These are phyloP conservation scores for Cataglyphis cursor DNA, from an alignment of 2,888 invertebrate genomes.

Conservation along the genomic window DNA sequence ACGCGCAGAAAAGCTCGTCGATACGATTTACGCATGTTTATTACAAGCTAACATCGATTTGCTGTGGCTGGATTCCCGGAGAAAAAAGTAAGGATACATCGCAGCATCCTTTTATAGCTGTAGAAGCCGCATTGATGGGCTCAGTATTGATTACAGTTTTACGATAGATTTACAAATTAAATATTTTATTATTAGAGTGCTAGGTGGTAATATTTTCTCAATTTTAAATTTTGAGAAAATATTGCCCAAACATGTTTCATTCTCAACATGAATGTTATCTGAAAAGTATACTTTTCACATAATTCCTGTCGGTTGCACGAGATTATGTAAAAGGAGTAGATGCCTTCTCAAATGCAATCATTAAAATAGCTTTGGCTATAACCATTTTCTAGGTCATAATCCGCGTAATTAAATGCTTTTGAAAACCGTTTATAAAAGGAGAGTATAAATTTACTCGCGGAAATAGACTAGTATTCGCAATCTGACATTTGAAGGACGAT, in stretches of 20 bases:
- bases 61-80: background rate
- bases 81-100: background rate
- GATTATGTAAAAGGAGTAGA: conserved; percentile 35
- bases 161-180: background rate
- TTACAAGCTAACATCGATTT: background rate
- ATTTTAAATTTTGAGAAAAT: background rate
- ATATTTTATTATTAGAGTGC: background rate
- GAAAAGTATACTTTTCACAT: background rate
- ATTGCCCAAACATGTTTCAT: background rate
- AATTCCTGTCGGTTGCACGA: background rate
- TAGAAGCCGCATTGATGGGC: background rate
- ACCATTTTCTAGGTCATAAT: conserved; percentile 48
- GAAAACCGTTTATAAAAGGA: conserved; percentile 30
- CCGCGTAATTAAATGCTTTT: conserved; percentile 32
- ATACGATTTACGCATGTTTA: background rate
- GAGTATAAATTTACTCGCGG: conserved; percentile 39
- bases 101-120: background rate
- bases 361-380: conserved; percentile 45
- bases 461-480: conserved; percentile 5
- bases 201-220: background rate
- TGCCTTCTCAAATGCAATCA: conserved; percentile 13
- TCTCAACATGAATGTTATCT: background rate
- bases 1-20: conserved; percentile 4
- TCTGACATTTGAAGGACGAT: conserved; percentile 4
- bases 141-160: background rate